Base-by-base conservation (phyloP, 2,888 invertebrate species). In the Rhopalosiphum nymphaeae region DNA sequence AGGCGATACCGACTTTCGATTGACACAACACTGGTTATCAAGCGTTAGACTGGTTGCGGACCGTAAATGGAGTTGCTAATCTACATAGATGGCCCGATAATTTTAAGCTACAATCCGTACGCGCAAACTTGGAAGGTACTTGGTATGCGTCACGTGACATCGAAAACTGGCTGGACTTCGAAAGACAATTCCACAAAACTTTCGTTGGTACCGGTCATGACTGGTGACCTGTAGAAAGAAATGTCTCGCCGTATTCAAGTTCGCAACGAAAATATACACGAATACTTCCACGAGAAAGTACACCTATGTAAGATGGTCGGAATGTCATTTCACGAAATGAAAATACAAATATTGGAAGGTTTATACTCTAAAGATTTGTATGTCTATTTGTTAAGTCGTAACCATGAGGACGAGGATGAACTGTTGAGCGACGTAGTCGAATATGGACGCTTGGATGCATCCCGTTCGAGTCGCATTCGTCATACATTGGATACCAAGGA, bases 221-320 rank as follows among this genome's bases (percentile, higher is more conserved):
- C 78, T 7, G 78, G 78, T 21, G 42, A 84, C 44, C 11, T 46
- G 4, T 86, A 46, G 86, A 86, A 86, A 44, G 46, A 86, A 46
- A 86, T 86, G 86, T 36, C 29, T 13, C 49, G 87, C 4, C 61
- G 61, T n/a, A 42, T 87, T 29, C 87, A 87, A 49, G 16, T 29
- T 13, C n/a, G 49, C 9, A n/a, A n/a, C 3, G 49, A 87, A 49
- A 87, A 87, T 5, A 10, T 87, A 4, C 16, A 13, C 29, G 87
- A 87, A n/a, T 87, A 49, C 49, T 87, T 87, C 49, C 49, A 49
- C n/a, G 87, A 87, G 16, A 61, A 86, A 86, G 85, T 86, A 26
- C 44, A 86, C 26, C 44, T 86, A 9, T 86, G 85, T 29, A 49
- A 29, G 5, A 11, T 46, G 13, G n/a, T 87, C 9, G 49, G 29